phyloP scores from a whole-genome alignment of 2,113 vertebrate species.

The Rhea americana region DNA sequence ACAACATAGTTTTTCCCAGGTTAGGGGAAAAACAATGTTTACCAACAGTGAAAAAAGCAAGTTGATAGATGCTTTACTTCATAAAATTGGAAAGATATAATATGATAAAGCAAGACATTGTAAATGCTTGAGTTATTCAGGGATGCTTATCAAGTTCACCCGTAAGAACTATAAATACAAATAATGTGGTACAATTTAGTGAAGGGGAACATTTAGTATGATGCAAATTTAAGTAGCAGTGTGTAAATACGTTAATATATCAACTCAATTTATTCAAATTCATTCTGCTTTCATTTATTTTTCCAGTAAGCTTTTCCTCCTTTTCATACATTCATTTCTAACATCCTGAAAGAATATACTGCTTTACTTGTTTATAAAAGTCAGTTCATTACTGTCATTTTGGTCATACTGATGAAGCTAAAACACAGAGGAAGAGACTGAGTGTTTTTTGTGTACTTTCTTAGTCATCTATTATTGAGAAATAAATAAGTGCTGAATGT shows the following conservation, averaged over 20 bases:
- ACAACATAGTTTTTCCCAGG: background rate
- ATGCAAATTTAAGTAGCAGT: background rate
- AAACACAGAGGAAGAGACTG: background rate
- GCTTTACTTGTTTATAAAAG: background rate
- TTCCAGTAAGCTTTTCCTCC: background rate
- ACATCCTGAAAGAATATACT: background rate
- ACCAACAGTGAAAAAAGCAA: background rate
- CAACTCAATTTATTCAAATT: background rate
- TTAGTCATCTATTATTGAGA: conserved; percentile 16
- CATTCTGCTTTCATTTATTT: background rate
- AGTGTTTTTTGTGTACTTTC: conserved; percentile 15
- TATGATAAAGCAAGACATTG: background rate
- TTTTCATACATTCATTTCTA: background rate
- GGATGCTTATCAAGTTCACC: background rate
- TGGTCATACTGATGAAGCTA: conserved; percentile 16
- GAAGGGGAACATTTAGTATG: background rate
- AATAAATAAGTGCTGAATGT: conserved; percentile 37
- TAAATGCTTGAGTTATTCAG: conserved; percentile 6
- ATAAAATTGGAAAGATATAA: background rate
- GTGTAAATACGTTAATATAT: background rate
- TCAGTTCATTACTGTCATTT: conserved; percentile 25
- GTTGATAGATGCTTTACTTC: background rate
- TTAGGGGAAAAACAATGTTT: background rate
- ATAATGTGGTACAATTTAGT: background rate
- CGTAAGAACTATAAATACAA: background rate